phyloP scores from a whole-genome alignment of 2,888 invertebrate species.

The Euphydryas editha region DNA sequence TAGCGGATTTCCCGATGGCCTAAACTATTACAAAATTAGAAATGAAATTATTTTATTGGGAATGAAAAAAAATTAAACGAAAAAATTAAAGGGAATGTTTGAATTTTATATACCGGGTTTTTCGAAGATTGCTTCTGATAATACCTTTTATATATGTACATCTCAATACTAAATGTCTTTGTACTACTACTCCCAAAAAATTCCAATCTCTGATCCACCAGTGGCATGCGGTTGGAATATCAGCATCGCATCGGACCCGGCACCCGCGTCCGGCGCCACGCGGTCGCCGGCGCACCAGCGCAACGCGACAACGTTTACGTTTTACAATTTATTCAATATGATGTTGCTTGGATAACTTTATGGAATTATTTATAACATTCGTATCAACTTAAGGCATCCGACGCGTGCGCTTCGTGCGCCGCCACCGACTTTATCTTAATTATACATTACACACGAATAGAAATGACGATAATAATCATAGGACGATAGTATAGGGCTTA shows the following conservation, averaged over 20 bases:
- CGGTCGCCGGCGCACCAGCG: background rate
- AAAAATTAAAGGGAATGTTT: too few species aligned
- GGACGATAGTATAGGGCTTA: constrained; percentile 42
- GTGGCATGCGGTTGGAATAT: too few species aligned
- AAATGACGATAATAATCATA: constrained; percentile 31
- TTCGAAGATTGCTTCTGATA: too few species aligned
- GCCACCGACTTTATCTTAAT: constrained; percentile 25
- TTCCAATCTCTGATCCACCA: too few species aligned
- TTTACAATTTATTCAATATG: background rate
- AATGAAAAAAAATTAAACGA: too few species aligned
- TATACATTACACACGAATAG: constrained; percentile 36
- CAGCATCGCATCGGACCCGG: background rate
- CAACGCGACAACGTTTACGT: background rate
- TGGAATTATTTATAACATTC: background rate
- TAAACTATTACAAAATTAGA: too few species aligned
- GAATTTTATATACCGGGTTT: too few species aligned
- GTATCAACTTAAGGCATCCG: background rate
- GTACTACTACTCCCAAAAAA: too few species aligned
- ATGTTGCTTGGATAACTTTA: background rate
- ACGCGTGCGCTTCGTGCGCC: constrained; percentile 17
- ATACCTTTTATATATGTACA: too few species aligned
- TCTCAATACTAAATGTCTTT: too few species aligned
- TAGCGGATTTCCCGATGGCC: too few species aligned
- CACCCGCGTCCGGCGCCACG: background rate
- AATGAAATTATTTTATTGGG: too few species aligned